Conservation (phyloP, 2,888 invertebrate species). For the Scrobipalpa atriplicella region DNA sequence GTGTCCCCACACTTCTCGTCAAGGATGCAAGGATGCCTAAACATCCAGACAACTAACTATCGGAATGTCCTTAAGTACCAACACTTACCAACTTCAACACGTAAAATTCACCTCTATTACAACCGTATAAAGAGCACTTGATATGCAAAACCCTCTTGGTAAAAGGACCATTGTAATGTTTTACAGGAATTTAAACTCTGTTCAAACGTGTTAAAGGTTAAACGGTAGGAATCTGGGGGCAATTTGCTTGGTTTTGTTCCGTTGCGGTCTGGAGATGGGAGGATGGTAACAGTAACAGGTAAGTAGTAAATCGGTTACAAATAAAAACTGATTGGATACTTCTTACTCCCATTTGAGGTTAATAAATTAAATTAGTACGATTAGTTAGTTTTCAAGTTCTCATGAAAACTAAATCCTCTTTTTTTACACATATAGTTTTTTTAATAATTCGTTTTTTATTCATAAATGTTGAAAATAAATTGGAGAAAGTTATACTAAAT, state of each 20-base stretch:
- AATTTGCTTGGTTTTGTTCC: slow-evolving; percentile 52
- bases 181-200: slow-evolving; percentile 61
- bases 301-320: neutral
- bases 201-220: slow-evolving; percentile 54
- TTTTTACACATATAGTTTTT: too few relatives aligned
- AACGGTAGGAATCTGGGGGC: slow-evolving; percentile 48
- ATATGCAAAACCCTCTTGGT: slow-evolving; percentile 28
- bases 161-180: slow-evolving; percentile 34
- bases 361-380: too few relatives aligned
- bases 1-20: slow-evolving; percentile 39
- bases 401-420: too few relatives aligned
- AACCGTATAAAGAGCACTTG: slow-evolving; percentile 22
- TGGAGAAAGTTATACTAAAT: too few relatives aligned
- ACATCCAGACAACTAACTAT: slow-evolving; percentile 9
- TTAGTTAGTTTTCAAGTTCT: too few relatives aligned
- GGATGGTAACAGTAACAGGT: neutral
- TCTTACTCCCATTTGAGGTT: neutral
- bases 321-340: neutral
- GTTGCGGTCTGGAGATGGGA: slow-evolving; percentile 29
- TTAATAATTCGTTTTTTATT: too few relatives aligned
- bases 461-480: too few relatives aligned
- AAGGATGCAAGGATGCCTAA: slow-evolving; percentile 36
- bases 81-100: slow-evolving; percentile 28
- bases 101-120: slow-evolving; percentile 36
- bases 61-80: slow-evolving; percentile 35